Evolutionary conservation across 2,888 invertebrate genomes (phyloP).

Genomic region (Cerastis rubricosa): DNA sequence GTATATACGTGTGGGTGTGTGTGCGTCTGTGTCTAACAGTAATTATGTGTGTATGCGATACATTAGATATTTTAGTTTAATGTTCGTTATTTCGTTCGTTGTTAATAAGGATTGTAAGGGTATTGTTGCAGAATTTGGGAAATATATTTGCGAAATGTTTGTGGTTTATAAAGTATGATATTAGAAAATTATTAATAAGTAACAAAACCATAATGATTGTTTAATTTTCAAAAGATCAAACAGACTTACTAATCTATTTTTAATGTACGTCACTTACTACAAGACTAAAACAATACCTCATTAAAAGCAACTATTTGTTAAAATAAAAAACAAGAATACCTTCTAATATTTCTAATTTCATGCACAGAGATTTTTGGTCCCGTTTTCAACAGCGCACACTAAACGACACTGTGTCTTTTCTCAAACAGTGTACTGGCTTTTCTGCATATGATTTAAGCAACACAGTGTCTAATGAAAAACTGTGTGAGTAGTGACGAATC

Average conservation of each 20-base stretch:
- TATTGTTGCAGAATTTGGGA: slow-evolving; percentile 24
- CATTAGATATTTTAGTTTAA: slow-evolving; percentile 70
- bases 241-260: neutral
- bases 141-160: neutral
- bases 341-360: slow-evolving; percentile 53
- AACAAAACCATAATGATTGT: too few species aligned
- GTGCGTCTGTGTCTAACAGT: slow-evolving; percentile 66
- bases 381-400: slow-evolving; percentile 46
- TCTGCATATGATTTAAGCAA: slow-evolving; percentile 45
- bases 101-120: slow-evolving; percentile 64
- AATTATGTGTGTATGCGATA: slow-evolving; percentile 69
- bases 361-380: slow-evolving; percentile 29
- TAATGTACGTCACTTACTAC: neutral
- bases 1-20: slow-evolving; percentile 54
- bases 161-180: too few species aligned
- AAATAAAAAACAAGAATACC: slow-evolving; percentile 7
- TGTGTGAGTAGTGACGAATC: slow-evolving; percentile 79
- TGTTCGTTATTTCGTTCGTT: slow-evolving; percentile 64
- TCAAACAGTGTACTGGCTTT: slow-evolving; percentile 38
- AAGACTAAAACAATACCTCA: slow-evolving; percentile 5
- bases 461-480: slow-evolving; percentile 71
- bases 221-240: neutral
- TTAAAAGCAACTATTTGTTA: slow-evolving; percentile 6
- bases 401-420: slow-evolving; percentile 55
- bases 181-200: neutral